Evolutionary conservation across 2,797 vertebrate genomes (phyloP).

Genomic region (Pangasius djambal): DNA sequence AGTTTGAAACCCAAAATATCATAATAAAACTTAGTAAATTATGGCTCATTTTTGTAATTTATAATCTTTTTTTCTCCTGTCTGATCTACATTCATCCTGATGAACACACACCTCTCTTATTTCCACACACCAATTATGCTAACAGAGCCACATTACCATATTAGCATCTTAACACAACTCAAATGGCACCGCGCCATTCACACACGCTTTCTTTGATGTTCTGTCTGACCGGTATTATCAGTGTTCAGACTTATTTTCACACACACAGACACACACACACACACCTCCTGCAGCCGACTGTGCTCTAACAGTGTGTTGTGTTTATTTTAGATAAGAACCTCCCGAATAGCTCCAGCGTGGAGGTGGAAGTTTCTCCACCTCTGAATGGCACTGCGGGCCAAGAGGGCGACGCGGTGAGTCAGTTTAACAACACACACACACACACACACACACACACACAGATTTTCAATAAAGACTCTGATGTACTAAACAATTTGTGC

Average conservation of each 20-base stretch:
- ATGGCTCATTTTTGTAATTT: background rate
- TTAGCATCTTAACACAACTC: conserved; percentile 72
- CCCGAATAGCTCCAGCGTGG: conserved; percentile 89
- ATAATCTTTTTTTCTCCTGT: conserved; percentile 51
- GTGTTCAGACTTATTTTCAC: conserved; percentile 6
- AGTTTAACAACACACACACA: background rate
- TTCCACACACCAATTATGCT: conserved; percentile 74
- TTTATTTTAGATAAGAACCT: conserved; percentile 84
- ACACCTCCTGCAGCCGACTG: background rate
- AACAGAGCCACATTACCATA: conserved; percentile 74
- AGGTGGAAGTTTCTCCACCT: conserved; percentile 92
- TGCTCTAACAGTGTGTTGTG: conserved; percentile 31
- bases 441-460: conserved; percentile 7
- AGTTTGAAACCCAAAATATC: background rate
- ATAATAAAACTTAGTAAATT: background rate
- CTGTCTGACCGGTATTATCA: conserved; percentile 8
- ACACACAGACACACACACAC: conserved; percentile 17
- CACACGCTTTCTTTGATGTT: conserved; percentile 58
- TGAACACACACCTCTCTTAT: conserved; percentile 45
- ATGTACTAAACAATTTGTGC: background rate
- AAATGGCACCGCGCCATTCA: conserved; percentile 59
- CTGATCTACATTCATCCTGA: conserved; percentile 51
- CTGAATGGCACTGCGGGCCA: conserved; percentile 90
- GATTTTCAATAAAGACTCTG: background rate
- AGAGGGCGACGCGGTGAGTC: conserved; percentile 81